Evolutionary conservation across 2,888 invertebrate species (phyloP), one percentile per base, ranked within the genome.

Genomic region (Cantharis rufa): DNA sequence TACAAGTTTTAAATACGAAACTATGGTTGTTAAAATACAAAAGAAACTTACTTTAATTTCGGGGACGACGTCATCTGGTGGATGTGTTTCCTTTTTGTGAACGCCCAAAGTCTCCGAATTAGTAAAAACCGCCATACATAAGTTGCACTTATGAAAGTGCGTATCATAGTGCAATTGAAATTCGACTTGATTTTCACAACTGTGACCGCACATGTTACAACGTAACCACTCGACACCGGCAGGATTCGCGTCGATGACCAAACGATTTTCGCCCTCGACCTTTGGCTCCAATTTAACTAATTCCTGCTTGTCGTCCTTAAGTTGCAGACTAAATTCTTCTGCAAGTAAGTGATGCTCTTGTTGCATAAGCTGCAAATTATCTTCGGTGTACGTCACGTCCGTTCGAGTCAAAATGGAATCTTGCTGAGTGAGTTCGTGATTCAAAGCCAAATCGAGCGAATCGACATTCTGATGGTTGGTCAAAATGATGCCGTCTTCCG

Each of bases 121-220:
- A 7, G 88, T 88, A 81, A 90, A 90, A 73, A 88, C 87, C 24
- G 88, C 83, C 68, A 86, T 87, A 81, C 91, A 91, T 5, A 83
- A 78, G 4, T 82, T 79, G 78, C 89, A 89, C 79, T 87, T 89
- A 72, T 84, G 84, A 81, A 88, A 88, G 81, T 89, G 89, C 73
- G 83, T 83, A 32, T 86, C 85, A 79, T 87, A 89, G 81, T 89
- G 89, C 32, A 81, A 80, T 76, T 88, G 86, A 80, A 88, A 87
- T 68, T 85, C 85, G 16, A 84, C 81, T 78, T 86, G 87, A 48
- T 85, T 84, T 10, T 84, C 84, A 76, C 84, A 87, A n/a, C 84
- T 82, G 76, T 87, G 87, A 11, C 87, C 87, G 80, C 89, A 89
- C 48, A 89, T 84, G 78, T 87, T 87, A 81, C 89, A 89, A 80